These are phyloP conservation scores for Rhinoraja longicauda DNA, from an alignment of 2,797 vertebrate genomes.

Conservation along the genomic window DNA sequence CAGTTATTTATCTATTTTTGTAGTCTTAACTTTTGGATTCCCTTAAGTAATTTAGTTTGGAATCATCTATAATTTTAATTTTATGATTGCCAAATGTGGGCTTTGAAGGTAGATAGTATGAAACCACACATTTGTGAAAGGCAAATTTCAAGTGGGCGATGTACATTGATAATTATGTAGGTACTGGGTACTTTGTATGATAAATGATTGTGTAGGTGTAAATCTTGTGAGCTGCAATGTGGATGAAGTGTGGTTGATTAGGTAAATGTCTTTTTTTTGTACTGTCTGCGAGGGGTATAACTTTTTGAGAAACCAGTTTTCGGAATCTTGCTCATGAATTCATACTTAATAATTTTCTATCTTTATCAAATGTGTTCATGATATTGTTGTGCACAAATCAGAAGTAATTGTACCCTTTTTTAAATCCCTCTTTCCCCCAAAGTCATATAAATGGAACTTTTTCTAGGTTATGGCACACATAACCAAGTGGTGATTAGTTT, in stretches of 20 bases:
- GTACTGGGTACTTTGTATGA: constrained; percentile 1
- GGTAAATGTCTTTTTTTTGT: neutral
- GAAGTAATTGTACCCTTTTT: neutral
- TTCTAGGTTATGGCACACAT: neutral
- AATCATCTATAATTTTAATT: neutral
- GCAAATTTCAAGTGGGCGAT: neutral
- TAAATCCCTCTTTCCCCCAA: neutral
- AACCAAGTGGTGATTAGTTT: neutral
- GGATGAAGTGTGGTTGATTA: constrained; percentile 14
- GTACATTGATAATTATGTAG: neutral
- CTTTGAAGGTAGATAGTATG: neutral
- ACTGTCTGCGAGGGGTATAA: neutral
- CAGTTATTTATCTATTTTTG: neutral
- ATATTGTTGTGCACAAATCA: neutral
- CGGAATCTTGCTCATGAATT: neutral
- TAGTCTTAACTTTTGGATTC: neutral
- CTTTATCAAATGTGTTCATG: neutral
- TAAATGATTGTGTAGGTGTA: neutral
- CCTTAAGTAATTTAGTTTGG: neutral
- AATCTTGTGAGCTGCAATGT: neutral
- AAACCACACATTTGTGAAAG: neutral
- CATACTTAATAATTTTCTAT: neutral
- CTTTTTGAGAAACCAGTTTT: neutral
- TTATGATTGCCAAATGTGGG: neutral
- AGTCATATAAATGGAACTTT: neutral